Evolutionary conservation across 2,113 vertebrate species (phyloP).

Genomic region (Leptobrachium leishanense): DNA sequence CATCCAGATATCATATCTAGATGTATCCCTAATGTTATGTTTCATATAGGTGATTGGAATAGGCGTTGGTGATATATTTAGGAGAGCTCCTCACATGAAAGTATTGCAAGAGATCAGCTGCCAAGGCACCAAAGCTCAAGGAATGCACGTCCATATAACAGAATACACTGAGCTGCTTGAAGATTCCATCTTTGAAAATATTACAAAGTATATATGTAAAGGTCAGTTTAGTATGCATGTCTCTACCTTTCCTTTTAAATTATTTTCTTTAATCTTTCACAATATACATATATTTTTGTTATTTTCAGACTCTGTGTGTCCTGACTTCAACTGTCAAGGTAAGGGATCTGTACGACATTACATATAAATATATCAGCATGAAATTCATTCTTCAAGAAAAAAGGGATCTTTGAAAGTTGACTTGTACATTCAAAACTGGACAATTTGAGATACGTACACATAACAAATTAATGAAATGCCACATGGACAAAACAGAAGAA

Average conservation of each 20-base stretch:
- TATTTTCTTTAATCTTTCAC: neutral
- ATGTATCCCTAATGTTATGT: no score
- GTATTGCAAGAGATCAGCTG: constrained; percentile 48
- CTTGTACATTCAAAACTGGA: no score
- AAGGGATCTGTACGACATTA: neutral
- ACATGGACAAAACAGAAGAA: no score
- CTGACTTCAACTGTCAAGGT: constrained; percentile 23
- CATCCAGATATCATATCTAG: no score
- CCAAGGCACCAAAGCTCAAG: constrained; percentile 7
- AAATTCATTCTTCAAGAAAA: no score
- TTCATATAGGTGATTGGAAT: constrained; percentile 50
- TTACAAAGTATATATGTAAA: constrained; percentile 49
- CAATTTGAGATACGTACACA: no score
- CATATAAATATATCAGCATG: neutral
- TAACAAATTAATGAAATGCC: no score
- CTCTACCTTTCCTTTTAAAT: neutral
- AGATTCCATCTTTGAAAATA: constrained; percentile 44
- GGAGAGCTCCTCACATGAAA: constrained; percentile 26
- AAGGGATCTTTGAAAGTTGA: no score
- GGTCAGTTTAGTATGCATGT: constrained; percentile 10
- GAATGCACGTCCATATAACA: constrained; percentile 31
- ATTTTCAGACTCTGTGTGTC: constrained; percentile 23
- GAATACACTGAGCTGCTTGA: constrained; percentile 50
- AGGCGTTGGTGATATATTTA: constrained; percentile 50
- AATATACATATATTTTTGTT: neutral